Evolutionary conservation across 1,140 invertebrate species (phyloP), one percentile per base, ranked within the genome.

Genomic region (Nylanderia fulva): DNA sequence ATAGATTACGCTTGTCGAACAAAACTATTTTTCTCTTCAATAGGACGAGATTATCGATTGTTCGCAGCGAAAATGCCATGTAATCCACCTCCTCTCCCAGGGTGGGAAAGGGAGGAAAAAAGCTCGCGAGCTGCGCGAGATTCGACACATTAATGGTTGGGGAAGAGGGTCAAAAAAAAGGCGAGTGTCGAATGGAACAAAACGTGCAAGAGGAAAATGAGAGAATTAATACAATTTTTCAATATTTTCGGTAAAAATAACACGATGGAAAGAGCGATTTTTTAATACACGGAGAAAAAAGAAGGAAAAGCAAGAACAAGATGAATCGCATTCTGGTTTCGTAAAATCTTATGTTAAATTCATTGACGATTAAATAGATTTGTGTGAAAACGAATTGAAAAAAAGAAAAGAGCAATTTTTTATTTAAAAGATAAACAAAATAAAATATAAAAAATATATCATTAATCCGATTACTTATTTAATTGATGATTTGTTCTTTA

Each of bases 21-120:
- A 36, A 82, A 82, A 82, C 77, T 82, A 82, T 82, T 82, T 82
- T 82, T 82, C 77, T 71, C 66, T 72, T 72, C 66, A 82, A 82
- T 82, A 71, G 66, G 66, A 82, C 52, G 77, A 82, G 77, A 82
- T 82, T 82, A 82, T 82, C 77, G 77, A 82, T 82, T 71, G 66
- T 64, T 72, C 66, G 77, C 9, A 82, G 24, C 64, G 18, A 82
- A 82, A 82, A n/a, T 66, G 66, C 76, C 33, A n/a, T 66, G 77
- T 82, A 82, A 82, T 82, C 77, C 66, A 48, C 8, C 77, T 36
- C 77, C 48, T 18, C n/a, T n/a, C n/a, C 0, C 45, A 15, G 13
- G 45, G 15, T 7, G n/a, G n/a, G 15, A 54, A 18, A 24, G n/a
- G 39, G 5, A 5, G 21, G 7, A 29, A 82, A 71, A 82, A 71